Evolutionary conservation across 2,113 vertebrate genomes (phyloP), one percentile per base, ranked within the genome.

Genomic region (Datnioides undecimradiatus): DNA sequence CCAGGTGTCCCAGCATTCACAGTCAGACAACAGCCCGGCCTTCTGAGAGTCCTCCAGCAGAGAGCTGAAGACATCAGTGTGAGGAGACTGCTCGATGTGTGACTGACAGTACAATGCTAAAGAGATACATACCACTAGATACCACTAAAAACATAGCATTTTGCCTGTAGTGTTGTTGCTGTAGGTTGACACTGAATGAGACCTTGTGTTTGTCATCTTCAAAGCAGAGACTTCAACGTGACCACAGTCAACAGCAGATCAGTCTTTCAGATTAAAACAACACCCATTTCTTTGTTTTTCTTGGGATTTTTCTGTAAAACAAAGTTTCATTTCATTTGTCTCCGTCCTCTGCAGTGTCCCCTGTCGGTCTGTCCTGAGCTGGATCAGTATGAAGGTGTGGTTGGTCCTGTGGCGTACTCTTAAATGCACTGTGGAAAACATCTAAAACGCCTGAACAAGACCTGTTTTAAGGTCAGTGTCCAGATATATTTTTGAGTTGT

Each of bases 1-100:
- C 90, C 83, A 0, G 95, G 95, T 0, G 95, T 97, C 51, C 96
- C 96, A 0, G 96, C 97, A 0, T 97, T 97, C 88, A 97, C 95
- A 0, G 96, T 96, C 60, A 87, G 54, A 0, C 97, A 98, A 77
- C 93, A 91, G 0, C 93, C 95, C 0, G 79, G 79, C 4, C 91
- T 96, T 0, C 88, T 97, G 93, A 91, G 88, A 0, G 95, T 97
- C 66, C 93, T 97, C 80, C 89, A 79, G 72, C 92, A 95, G 21
- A 88, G 95, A 31, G 96, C 96, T 0, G 84, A 83, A 83, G 92
- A 96, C 71, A 87, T 69, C 11, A 83, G 91, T 52, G 97, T 97
- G 80, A 95, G 96, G 25, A 52, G 4, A 52, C 49, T 27, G 48
- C 6, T 11, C 19, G 16, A 14, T 2, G 12, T 16, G 3, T 16